Evolutionary conservation across 2,888 invertebrate genomes (phyloP).

Genomic region (Trichogramma evanescens): DNA sequence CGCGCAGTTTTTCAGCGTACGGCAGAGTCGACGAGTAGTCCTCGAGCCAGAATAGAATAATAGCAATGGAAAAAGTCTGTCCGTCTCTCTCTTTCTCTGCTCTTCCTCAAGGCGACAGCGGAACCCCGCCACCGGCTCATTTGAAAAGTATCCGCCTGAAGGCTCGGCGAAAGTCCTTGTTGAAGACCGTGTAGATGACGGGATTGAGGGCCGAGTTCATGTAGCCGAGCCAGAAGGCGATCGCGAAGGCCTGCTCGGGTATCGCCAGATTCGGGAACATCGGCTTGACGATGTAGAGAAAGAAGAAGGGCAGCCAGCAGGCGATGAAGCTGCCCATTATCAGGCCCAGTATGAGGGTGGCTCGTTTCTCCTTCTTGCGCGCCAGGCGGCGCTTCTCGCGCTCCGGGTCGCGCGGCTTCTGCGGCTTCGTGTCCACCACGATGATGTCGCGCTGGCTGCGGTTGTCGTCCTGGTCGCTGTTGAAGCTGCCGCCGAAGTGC

Average conservation of each 20-base stretch:
- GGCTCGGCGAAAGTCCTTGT: slow-evolving; percentile 89
- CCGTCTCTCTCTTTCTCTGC: neutral
- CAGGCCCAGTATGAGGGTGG: slow-evolving; percentile 90
- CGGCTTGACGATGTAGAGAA: slow-evolving; percentile 81
- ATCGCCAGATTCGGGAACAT: slow-evolving; percentile 69
- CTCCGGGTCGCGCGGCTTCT: slow-evolving; percentile 83
- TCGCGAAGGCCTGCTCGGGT: slow-evolving; percentile 77
- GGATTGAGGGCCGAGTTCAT: slow-evolving; percentile 96
- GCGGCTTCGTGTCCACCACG: slow-evolving; percentile 61
- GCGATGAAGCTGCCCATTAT: slow-evolving; percentile 99
- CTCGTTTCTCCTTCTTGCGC: slow-evolving; percentile 91
- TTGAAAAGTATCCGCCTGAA: slow-evolving; percentile 93
- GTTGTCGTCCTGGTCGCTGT: neutral
- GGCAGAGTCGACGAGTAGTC: too few species aligned
- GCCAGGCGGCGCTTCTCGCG: slow-evolving; percentile 88
- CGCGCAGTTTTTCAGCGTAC: too few species aligned
- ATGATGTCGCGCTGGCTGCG: slow-evolving; percentile 45
- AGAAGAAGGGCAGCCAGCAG: slow-evolving; percentile 98
- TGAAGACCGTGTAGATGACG: slow-evolving; percentile 90
- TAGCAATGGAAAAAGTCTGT: neutral
- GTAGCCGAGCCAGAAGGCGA: slow-evolving; percentile 95
- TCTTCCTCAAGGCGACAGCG: neutral
- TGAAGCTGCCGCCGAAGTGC: slow-evolving; percentile 40
- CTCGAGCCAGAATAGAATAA: neutral
- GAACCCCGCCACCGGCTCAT: slow-evolving; percentile 42